Evolutionary conservation across 2,113 vertebrate species (phyloP).

Genomic region (Pteropus alecto): DNA sequence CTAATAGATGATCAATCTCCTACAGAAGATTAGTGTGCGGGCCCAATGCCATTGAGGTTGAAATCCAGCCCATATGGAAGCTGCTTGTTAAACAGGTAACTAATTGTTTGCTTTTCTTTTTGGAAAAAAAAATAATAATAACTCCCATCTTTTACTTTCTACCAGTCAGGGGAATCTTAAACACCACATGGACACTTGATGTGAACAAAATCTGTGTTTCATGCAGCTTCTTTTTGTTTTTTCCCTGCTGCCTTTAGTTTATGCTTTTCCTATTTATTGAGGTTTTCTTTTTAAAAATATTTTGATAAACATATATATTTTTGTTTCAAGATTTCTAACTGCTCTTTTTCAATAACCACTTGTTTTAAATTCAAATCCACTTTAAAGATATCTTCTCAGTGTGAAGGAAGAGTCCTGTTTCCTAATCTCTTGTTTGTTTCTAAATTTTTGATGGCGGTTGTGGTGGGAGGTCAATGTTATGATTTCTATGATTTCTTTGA

Average conservation of each 20-base stretch:
- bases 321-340: not conserved
- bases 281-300: not conserved
- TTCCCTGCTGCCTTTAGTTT: not conserved
- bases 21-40: constrained; percentile 81
- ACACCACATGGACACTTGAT: not conserved
- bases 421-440: not conserved
- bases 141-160: not conserved
- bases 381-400: not conserved
- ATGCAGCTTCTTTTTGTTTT: not conserved
- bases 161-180: not conserved
- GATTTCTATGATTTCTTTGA: not conserved
- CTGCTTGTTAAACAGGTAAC: constrained; percentile 83
- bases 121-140: not conserved
- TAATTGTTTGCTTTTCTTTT: not conserved
- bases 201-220: not conserved
- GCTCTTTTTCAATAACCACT: not conserved
- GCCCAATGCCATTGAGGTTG: constrained; percentile 81
- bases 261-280: not conserved
- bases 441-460: not conserved
- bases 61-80: constrained; percentile 83
- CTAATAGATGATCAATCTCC: constrained; percentile 38
- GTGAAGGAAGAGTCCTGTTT: not conserved
- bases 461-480: not conserved
- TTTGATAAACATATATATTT: not conserved
- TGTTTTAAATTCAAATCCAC: constrained; percentile 13